These are phyloP conservation scores for Antitype chi DNA, from an alignment of 2,888 invertebrate species.

Conservation along the genomic window DNA sequence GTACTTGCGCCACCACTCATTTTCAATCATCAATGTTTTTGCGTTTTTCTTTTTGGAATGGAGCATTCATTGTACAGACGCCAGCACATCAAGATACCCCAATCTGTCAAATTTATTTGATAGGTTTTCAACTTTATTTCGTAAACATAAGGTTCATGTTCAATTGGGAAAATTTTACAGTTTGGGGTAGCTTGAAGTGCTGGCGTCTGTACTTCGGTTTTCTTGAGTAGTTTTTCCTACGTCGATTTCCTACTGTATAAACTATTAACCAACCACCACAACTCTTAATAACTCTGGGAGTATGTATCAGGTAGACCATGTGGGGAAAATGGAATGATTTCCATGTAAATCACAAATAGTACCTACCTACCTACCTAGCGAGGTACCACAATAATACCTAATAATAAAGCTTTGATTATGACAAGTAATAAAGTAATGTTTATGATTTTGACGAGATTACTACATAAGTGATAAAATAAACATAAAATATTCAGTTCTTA, in stretches of 20 bases:
- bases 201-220: background rate
- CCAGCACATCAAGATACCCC: too few relatives aligned
- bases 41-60: too few relatives aligned
- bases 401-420: too few relatives aligned
- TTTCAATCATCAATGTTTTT: too few relatives aligned
- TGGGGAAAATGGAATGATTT: background rate
- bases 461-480: constrained; percentile 23
- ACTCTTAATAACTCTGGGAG: background rate
- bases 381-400: background rate
- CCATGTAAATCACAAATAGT: background rate
- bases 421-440: background rate
- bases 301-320: background rate
- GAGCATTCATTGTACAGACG: too few relatives aligned
- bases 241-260: background rate
- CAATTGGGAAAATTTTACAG: too few relatives aligned
- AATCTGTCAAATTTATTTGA: too few relatives aligned
- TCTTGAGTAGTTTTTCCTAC: background rate
- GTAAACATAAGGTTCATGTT: too few relatives aligned
- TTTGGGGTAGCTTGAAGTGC: too few relatives aligned
- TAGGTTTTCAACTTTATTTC: too few relatives aligned
- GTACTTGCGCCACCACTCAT: too few relatives aligned
- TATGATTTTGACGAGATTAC: constrained; percentile 13
- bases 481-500: background rate
- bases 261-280: background rate
- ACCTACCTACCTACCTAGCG: background rate